Evolutionary conservation across 2,113 vertebrate species (phyloP).

Genomic region (Xiphophorus hellerii): DNA sequence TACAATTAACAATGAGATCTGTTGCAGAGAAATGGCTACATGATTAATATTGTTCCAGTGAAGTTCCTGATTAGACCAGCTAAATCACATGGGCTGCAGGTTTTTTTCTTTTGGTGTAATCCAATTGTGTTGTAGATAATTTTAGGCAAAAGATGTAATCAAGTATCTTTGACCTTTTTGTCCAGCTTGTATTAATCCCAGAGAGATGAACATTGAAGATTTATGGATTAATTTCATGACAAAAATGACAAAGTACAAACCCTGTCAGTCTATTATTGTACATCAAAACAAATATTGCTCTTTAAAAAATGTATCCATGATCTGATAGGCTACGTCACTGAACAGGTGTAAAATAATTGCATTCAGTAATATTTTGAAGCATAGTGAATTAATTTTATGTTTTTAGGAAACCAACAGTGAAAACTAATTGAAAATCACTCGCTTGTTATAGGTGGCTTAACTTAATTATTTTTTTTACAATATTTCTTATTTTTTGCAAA

Average conservation of each 20-base stretch:
- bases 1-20: constrained; percentile 6
- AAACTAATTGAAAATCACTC: not conserved
- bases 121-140: not conserved
- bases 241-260: not conserved
- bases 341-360: not conserved
- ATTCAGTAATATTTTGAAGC: not conserved
- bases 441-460: not conserved
- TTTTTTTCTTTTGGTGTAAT: not conserved
- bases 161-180: not conserved
- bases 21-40: constrained; percentile 7
- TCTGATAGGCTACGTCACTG: not conserved
- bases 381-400: not conserved
- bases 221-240: not conserved
- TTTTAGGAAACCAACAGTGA: not conserved
- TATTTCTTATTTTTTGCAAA: not conserved
- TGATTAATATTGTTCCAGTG: constrained; percentile 18
- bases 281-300: not conserved
- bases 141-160: constrained; percentile 6
- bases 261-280: not conserved
- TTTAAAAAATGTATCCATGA: not conserved
- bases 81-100: not conserved
- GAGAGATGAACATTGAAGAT: not conserved
- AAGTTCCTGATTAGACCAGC: constrained; percentile 5
- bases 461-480: not conserved
- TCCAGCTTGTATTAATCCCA: not conserved